Percentiles rank a stretch among this genome's conserved stretches.
Evolutionary conservation across 37 sponge, comb jelly and placozoan species (phyloP).

Genomic region (Theonella swinhoei): DNA sequence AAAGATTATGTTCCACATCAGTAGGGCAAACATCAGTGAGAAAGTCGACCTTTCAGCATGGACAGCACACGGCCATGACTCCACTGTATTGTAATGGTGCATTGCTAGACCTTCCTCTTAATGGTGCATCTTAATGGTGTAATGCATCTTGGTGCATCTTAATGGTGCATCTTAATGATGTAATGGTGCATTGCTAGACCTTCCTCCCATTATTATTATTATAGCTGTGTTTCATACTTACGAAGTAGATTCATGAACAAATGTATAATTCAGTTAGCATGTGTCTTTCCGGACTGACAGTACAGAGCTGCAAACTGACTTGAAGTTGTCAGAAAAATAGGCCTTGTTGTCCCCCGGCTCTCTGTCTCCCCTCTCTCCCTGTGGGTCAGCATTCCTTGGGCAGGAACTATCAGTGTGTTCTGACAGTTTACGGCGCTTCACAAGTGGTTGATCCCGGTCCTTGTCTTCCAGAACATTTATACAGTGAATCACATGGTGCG

Average conservation of each 20-base stretch:
- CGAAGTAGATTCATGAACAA: constrained; percentile 31
- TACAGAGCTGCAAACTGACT: constrained; percentile 20
- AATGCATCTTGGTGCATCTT: no score
- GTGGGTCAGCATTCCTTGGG: no score
- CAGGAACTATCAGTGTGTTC: no score
- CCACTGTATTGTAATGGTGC: constrained; percentile 56
- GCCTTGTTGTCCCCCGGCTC: constrained; percentile 10
- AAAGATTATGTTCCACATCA: constrained; percentile 82
- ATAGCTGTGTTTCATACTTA: no score
- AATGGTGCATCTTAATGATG: no score
- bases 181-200: constrained; percentile 75
- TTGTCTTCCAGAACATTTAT: no score
- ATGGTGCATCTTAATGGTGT: background rate
- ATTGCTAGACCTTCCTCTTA: constrained; percentile 76
- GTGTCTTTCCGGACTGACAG: constrained; percentile 40
- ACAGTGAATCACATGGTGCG: no score
- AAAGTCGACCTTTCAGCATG: constrained; percentile 77
- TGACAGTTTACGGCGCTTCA: no score
- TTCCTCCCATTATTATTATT: no score
- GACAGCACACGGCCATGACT: constrained; percentile 69
- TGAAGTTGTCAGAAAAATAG: constrained; percentile 57
- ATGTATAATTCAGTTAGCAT: constrained; percentile 24
- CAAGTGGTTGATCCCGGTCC: no score
- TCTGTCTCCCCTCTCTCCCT: no score
- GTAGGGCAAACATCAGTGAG: constrained; percentile 53